Conservation (phyloP, 2,113 vertebrate genomes). For the Urocolius indicus region DNA sequence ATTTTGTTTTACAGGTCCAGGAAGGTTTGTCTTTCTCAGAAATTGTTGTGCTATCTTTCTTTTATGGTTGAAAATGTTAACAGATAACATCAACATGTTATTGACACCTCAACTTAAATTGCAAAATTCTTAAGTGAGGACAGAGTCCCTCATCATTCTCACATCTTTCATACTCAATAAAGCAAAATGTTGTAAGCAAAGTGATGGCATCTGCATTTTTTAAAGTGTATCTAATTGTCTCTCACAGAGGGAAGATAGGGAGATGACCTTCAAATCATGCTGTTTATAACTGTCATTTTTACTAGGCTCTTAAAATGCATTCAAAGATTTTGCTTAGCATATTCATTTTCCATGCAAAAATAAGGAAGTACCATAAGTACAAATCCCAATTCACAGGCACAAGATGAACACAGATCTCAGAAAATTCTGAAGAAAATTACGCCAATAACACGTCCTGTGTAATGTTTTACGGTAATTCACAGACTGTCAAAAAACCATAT, state of each 20-base stretch:
- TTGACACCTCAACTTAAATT: conserved; percentile 25
- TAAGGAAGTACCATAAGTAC: not conserved
- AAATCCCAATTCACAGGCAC: not conserved
- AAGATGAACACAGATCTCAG: not conserved
- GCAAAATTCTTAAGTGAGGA: not conserved
- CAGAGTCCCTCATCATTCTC: not conserved
- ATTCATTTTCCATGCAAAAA: not conserved
- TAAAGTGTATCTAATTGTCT: not conserved
- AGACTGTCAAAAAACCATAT: not conserved
- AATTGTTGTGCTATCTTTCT: conserved; percentile 4
- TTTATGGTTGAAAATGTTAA: not conserved
- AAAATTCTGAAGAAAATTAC: not conserved
- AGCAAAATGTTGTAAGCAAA: not conserved
- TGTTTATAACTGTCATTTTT: not conserved
- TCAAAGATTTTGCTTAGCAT: not conserved
- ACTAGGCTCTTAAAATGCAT: not conserved
- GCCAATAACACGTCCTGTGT: not conserved
- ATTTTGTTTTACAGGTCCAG: conserved; percentile 42
- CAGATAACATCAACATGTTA: conserved; percentile 11
- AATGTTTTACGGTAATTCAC: not conserved
- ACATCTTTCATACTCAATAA: not conserved
- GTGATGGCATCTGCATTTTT: not conserved
- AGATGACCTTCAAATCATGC: not conserved
- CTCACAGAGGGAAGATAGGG: not conserved
- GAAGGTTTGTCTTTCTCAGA: conserved; percentile 29